phyloP scores from a whole-genome alignment of 92 coral and sea anemone genomes.

The Phymanthus crucifer region DNA sequence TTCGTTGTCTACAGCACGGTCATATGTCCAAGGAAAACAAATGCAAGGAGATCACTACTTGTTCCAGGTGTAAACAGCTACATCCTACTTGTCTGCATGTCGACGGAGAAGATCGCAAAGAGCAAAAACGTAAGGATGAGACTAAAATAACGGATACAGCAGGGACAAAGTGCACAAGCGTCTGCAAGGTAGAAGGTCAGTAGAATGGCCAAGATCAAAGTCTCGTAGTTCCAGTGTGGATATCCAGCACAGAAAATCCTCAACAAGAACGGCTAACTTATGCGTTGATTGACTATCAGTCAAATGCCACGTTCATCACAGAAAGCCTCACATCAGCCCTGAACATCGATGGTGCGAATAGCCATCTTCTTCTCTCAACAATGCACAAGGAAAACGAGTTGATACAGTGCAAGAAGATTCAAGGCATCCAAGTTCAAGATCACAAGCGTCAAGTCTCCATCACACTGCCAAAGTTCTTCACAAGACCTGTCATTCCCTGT shows the following conservation, averaged over 20 bases:
- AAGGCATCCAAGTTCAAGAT: too few species aligned
- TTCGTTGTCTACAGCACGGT: slow-evolving; percentile 18
- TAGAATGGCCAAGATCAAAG: slow-evolving; percentile 56
- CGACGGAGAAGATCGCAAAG: neutral
- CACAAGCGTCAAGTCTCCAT: too few species aligned
- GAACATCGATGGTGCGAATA: slow-evolving; percentile 40
- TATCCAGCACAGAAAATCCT: slow-evolving; percentile 28
- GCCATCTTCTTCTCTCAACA: slow-evolving; percentile 50
- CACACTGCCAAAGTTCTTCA: slow-evolving; percentile 41
- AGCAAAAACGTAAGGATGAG: neutral
- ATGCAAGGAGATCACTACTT: slow-evolving; percentile 24
- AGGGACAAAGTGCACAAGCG: slow-evolving; percentile 28
- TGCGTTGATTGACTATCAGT: slow-evolving; percentile 55
- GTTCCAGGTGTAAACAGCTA: slow-evolving; percentile 37
- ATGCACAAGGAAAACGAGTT: slow-evolving; percentile 54
- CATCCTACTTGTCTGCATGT: slow-evolving; percentile 58
- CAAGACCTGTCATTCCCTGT: slow-evolving; percentile 42
- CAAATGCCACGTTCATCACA: slow-evolving; percentile 57
- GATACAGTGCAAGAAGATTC: slow-evolving; percentile 35
- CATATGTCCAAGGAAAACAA: slow-evolving; percentile 63
- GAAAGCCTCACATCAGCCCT: slow-evolving; percentile 35
- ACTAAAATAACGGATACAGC: neutral
- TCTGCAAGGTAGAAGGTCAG: slow-evolving; percentile 26
- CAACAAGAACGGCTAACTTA: slow-evolving; percentile 36
- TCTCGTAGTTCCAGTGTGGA: slow-evolving; percentile 49